Evolutionary conservation across 2,888 invertebrate species (phyloP).

Genomic region (Arrhopalites spinosus): DNA sequence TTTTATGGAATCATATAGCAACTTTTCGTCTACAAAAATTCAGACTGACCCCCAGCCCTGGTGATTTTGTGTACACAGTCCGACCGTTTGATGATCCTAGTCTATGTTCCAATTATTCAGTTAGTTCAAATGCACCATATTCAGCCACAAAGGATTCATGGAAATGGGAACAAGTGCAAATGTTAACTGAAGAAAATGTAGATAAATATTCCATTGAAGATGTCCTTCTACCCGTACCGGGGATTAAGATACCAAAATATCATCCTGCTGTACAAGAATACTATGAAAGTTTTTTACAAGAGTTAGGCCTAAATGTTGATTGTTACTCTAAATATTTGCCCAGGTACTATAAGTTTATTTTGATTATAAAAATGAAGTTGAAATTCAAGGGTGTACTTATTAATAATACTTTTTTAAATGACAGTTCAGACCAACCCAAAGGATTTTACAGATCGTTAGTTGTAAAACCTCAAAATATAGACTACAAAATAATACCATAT

Average conservation of each 20-base stretch:
- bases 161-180: conserved; percentile 62
- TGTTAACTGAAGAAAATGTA: conserved; percentile 72
- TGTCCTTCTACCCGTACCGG: conserved; percentile 85
- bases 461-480: conserved; percentile 67
- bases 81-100: not conserved
- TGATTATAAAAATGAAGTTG: too few species aligned
- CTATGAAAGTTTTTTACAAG: conserved; percentile 74
- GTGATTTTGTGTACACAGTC: conserved; percentile 68
- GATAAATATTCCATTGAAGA: conserved; percentile 72
- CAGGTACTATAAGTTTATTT: not conserved
- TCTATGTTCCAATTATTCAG: not conserved
- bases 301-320: conserved; percentile 67
- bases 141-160: too few species aligned
- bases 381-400: too few species aligned
- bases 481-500: conserved; percentile 74
- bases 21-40: conserved; percentile 73
- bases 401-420: too few species aligned
- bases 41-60: conserved; percentile 72
- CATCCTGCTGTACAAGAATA: conserved; percentile 72
- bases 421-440: conserved; percentile 61
- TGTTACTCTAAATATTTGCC: conserved; percentile 44
- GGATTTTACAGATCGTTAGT: too few species aligned
- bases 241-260: conserved; percentile 74
- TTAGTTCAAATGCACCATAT: too few species aligned
- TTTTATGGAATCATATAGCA: conserved; percentile 85